These are phyloP conservation scores for Teleogryllus occipitalis DNA, from an alignment of 1,140 invertebrate genomes.

Conservation along the genomic window DNA sequence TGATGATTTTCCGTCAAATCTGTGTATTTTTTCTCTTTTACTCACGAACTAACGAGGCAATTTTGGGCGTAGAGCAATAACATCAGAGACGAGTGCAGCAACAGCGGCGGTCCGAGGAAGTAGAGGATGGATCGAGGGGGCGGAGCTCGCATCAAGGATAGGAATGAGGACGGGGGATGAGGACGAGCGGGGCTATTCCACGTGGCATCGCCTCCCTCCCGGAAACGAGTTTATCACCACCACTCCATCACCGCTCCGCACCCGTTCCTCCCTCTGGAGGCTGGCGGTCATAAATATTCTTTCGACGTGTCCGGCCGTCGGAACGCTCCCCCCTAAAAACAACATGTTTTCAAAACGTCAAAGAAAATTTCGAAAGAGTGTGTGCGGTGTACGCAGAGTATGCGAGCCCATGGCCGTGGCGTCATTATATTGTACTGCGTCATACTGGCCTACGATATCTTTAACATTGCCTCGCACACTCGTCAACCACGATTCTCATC, in stretches of 20 bases:
- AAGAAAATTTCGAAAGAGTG: background rate
- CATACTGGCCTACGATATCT: no score
- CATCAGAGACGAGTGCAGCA: background rate
- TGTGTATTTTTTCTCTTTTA: background rate
- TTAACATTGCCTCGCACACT: no score
- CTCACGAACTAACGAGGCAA: background rate
- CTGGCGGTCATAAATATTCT: background rate
- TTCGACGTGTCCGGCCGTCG: background rate
- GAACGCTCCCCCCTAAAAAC: background rate
- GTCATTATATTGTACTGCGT: no score
- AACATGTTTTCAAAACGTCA: background rate
- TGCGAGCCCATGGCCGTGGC: no score
- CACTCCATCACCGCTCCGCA: background rate
- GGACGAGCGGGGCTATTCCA: background rate
- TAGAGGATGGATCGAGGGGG: background rate
- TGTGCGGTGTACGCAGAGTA: background rate
- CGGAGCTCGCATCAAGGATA: background rate
- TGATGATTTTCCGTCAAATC: background rate
- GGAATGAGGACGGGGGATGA: background rate
- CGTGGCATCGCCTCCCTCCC: background rate
- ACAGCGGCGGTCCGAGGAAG: background rate
- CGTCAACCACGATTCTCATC: no score
- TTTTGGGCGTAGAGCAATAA: background rate
- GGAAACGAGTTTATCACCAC: background rate
- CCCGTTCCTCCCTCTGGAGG: background rate